These are phyloP conservation scores for Sebastes jordani DNA, from an alignment of 2,797 vertebrate species.

Conservation along the genomic window DNA sequence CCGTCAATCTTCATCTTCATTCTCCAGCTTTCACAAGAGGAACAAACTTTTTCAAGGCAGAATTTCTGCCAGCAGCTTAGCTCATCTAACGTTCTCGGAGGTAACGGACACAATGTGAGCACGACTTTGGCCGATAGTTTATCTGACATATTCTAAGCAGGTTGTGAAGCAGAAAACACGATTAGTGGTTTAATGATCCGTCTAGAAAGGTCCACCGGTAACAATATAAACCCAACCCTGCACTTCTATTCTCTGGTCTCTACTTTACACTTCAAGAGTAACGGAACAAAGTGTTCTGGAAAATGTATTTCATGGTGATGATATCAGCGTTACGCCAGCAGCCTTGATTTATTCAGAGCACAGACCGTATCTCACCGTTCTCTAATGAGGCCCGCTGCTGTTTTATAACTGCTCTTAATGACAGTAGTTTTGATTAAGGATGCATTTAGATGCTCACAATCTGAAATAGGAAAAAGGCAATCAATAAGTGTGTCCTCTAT, in stretches of 20 bases:
- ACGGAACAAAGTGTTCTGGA: background rate
- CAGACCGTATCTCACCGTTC: background rate
- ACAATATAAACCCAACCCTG: background rate
- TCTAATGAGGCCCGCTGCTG: constrained; percentile 12
- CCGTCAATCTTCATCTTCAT: background rate
- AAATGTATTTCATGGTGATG: background rate
- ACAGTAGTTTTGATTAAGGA: constrained; percentile 3
- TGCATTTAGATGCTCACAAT: background rate
- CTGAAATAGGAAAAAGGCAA: background rate
- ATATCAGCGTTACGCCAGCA: background rate
- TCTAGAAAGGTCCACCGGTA: background rate
- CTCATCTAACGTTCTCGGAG: background rate
- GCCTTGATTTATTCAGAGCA: constrained; percentile 10
- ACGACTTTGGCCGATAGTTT: background rate
- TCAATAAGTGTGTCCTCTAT: constrained; percentile 1
- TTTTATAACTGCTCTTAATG: background rate
- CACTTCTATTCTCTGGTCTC: background rate
- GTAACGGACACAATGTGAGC: background rate
- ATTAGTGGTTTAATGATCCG: background rate
- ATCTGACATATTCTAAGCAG: background rate
- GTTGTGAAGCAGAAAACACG: background rate
- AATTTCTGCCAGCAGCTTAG: background rate
- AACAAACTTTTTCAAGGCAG: background rate
- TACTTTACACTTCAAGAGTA: background rate
- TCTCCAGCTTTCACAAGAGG: background rate